These are phyloP conservation scores for Lates japonicus DNA, from an alignment of 2,797 vertebrate species.

Conservation along the genomic window DNA sequence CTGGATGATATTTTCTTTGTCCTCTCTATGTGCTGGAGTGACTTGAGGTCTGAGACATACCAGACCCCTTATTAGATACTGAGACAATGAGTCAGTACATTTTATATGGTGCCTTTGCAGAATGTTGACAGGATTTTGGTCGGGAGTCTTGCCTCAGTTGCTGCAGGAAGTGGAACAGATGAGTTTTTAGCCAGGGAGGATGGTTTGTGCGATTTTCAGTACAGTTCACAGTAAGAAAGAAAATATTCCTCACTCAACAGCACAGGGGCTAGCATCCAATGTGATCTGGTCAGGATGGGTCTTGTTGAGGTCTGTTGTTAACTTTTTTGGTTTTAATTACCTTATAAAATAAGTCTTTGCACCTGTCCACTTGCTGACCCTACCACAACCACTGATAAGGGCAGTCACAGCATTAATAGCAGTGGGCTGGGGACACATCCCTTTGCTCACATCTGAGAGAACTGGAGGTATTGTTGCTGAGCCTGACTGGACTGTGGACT, in stretches of 20 bases:
- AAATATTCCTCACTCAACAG: neutral
- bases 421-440: neutral
- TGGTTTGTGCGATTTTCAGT: neutral
- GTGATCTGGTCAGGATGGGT: neutral
- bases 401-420: neutral
- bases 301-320: neutral
- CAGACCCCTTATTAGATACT: neutral
- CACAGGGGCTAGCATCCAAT: neutral
- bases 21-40: neutral
- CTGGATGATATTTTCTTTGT: constrained; percentile 1
- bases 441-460: neutral
- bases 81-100: neutral
- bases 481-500: neutral
- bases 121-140: neutral
- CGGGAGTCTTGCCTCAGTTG: neutral
- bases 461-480: neutral
- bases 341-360: neutral
- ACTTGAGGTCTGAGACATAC: neutral
- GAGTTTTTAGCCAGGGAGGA: neutral
- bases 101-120: neutral
- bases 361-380: neutral
- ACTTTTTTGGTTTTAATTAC: neutral
- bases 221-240: neutral
- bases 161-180: neutral
- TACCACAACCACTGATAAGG: neutral